Evolutionary conservation across 2,113 vertebrate genomes (phyloP), one percentile per base, ranked within the genome.

Genomic region (Odontesthes bonariensis): DNA sequence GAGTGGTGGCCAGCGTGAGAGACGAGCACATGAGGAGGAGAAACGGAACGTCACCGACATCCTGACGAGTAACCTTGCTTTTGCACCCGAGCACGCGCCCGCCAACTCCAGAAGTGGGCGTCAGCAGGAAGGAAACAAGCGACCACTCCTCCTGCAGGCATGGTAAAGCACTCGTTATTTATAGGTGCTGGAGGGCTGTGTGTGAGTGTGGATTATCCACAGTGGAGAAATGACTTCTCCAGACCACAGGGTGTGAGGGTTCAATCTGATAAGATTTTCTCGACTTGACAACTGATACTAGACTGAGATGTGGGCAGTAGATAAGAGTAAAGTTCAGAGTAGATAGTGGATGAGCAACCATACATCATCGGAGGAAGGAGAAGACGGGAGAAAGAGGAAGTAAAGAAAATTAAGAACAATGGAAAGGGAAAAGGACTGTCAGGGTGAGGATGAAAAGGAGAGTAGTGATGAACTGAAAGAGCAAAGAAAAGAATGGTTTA

Each of bases 11-110:
- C 91, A 90, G 93, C 92, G 87, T 84, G 90, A 93, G 94, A 96
- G 90, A 82, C 85, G 94, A 91, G 92, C 96, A 95, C 97, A 98
- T 99, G 97, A 97, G 95, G 97, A 97, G 94, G 88, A 87, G 93
- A 93, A 94, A 92, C 94, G 89, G 92, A 85, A 87, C 46, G 65
- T 80, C 81, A 81, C 76, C 89, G 64, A 80, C 86, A 81, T 94
- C 93, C 91, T 93, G 92, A 93, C 89, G 60, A 53, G n/a, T 59
- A 77, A 84, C 82, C 82, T 77, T 57, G 66, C 59, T 58, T 78
- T 79, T 81, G 66, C 71, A 73, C 70, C 73, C 64, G 78, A 82
- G 51, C 79, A 56, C 57, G 8, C 80, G 77, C 88, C 79, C 85
- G 17, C 69, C 69, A 44, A 76, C 84, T 76, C 71, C 62, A 81